phyloP scores from a whole-genome alignment of 2,113 vertebrate genomes.

The Geococcyx californianus region DNA sequence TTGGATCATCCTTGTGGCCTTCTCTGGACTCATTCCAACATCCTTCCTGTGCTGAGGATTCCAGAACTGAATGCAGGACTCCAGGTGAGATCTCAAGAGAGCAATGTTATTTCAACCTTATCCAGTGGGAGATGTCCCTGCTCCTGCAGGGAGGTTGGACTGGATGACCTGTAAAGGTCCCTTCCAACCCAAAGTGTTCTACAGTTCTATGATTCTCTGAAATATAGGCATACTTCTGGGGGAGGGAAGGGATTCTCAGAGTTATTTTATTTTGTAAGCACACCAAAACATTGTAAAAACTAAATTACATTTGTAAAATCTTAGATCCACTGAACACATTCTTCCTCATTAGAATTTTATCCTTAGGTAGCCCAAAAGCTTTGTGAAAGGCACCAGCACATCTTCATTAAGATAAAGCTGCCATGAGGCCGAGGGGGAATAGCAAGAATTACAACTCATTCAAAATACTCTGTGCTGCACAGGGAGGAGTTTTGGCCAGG shows the following conservation, averaged over 20 bases:
- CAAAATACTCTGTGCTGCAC: not conserved
- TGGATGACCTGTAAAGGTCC: no score
- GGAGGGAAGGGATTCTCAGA: not conserved
- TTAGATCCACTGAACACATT: not conserved
- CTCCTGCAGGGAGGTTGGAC: no score
- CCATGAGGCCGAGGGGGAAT: not conserved
- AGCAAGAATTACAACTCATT: not conserved
- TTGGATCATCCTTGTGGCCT: no score
- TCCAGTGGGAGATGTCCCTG: no score
- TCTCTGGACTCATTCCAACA: no score
- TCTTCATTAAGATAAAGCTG: constrained; percentile 38
- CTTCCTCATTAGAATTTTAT: not conserved
- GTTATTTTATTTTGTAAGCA: not conserved
- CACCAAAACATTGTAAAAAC: not conserved
- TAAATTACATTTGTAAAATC: not conserved
- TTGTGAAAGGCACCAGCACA: not conserved
- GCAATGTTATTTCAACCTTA: no score
- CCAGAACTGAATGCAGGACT: no score
- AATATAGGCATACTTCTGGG: not conserved
- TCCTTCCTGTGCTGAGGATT: no score
- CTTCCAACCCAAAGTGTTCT: no score
- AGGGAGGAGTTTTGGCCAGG: constrained; percentile 35
- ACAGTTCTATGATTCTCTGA: no score
- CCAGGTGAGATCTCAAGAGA: no score
- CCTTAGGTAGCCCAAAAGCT: not conserved